Percentiles rank a stretch among this genome's conserved stretches.
phyloP scores from a whole-genome alignment of 2,888 invertebrate genomes.

The Oscheius sp. region DNA sequence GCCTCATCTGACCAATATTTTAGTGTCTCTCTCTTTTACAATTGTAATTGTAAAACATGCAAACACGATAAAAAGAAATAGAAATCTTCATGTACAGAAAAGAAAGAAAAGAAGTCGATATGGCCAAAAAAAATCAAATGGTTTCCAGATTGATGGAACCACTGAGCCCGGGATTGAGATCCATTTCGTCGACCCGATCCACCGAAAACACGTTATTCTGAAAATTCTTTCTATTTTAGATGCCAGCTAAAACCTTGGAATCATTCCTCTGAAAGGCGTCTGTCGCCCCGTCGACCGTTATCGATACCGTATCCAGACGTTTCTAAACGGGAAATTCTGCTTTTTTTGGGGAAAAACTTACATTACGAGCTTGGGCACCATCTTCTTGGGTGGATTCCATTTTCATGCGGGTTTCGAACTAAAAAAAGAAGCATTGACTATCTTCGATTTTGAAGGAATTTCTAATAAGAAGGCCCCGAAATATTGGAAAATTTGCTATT shows the following conservation, averaged over 20 bases:
- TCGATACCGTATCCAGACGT: conserved; percentile 52
- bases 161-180: conserved; percentile 56
- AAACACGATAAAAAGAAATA: too few relatives aligned
- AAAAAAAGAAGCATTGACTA: not conserved
- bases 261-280: conserved; percentile 53
- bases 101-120: not conserved
- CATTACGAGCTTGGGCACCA: conserved; percentile 1
- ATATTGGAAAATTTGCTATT: too few relatives aligned
- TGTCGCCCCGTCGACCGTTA: conserved; percentile 43
- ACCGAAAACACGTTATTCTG: conserved; percentile 37
- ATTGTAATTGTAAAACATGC: too few relatives aligned
- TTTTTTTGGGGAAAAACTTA: conserved; percentile 8
- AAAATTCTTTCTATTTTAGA: conserved; percentile 4
- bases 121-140: conserved; percentile 41
- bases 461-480: too few relatives aligned
- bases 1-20: too few relatives aligned
- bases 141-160: conserved; percentile 53
- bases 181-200: conserved; percentile 44
- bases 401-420: conserved; percentile 29
- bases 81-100: too few relatives aligned
- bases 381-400: conserved; percentile 4
- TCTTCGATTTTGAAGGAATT: not conserved
- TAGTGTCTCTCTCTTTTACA: too few relatives aligned
- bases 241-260: conserved; percentile 46
- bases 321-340: conserved; percentile 38